Conservation (phyloP, 2,797 vertebrate genomes). For the Xiphophorus birchmanni region DNA sequence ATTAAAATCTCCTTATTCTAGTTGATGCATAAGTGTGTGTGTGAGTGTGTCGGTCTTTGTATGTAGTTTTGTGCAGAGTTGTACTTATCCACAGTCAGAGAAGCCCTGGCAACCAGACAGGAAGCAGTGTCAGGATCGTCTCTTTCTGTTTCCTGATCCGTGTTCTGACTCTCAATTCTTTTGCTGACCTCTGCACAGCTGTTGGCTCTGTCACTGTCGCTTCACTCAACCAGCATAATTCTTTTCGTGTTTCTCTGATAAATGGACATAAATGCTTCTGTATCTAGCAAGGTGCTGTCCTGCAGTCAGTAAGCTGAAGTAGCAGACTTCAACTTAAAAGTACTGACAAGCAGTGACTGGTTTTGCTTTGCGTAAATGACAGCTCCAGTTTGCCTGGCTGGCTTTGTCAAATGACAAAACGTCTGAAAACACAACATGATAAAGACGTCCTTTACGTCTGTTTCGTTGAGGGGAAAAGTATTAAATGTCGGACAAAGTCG, state of each 20-base stretch:
- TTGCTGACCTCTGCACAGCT: conserved; percentile 37
- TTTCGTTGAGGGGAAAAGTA: neutral
- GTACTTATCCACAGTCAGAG: conserved; percentile 18
- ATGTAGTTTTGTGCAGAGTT: neutral
- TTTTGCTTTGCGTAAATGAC: neutral
- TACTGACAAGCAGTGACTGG: neutral
- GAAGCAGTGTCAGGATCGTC: conserved; percentile 68
- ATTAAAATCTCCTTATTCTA: conserved; percentile 25
- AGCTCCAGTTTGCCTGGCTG: neutral
- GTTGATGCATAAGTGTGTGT: neutral
- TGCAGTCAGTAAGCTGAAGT: neutral
- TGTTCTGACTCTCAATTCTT: conserved; percentile 43
- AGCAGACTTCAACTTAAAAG: neutral
- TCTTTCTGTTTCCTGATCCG: conserved; percentile 74
- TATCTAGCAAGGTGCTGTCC: neutral
- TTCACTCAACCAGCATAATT: neutral
- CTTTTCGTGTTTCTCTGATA: neutral
- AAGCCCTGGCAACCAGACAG: conserved; percentile 70
- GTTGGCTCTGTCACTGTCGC: neutral
- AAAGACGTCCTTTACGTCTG: neutral
- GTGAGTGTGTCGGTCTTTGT: neutral
- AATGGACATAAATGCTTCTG: neutral
- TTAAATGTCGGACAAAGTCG: neutral
- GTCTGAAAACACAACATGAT: neutral
- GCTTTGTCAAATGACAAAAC: neutral